phyloP scores from a whole-genome alignment of 2,888 invertebrate species.

The Epistrophe grossulariae region DNA sequence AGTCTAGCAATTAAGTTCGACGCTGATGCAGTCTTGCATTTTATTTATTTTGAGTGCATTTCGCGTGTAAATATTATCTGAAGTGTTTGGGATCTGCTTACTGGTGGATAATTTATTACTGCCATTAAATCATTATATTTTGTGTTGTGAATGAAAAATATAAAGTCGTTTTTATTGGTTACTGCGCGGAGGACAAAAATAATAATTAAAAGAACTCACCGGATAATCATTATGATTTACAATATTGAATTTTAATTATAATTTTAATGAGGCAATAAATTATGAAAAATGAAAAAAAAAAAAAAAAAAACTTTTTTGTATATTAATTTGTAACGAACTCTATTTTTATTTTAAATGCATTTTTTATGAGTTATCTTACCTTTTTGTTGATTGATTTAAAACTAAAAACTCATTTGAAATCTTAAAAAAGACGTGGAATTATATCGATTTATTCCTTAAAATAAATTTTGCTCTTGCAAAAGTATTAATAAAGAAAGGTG shows the following conservation, averaged over 20 bases:
- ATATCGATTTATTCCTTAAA: too few relatives aligned
- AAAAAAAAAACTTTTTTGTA: too few relatives aligned
- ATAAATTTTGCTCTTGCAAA: too few relatives aligned
- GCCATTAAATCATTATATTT: conserved; percentile 6
- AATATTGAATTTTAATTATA: conserved; percentile 21
- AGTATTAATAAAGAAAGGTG: too few relatives aligned
- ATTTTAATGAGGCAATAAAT: conserved; percentile 29
- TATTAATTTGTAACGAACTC: neutral
- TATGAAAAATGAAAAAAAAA: neutral
- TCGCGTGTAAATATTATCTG: neutral
- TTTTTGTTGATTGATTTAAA: too few relatives aligned
- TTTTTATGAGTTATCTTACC: too few relatives aligned
- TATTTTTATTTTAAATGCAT: neutral
- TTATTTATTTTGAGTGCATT: neutral
- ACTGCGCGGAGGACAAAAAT: neutral
- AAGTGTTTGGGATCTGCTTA: neutral
- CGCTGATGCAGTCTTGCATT: neutral
- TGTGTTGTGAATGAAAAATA: neutral
- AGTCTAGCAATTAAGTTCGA: neutral
- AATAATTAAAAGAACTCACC: conserved; percentile 21
- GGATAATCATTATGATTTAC: conserved; percentile 20
- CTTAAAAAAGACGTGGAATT: too few relatives aligned
- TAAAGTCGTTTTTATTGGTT: neutral
- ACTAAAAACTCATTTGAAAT: too few relatives aligned
- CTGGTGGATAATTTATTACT: conserved; percentile 7